Base-by-base conservation (phyloP, 92 coral and sea anemone genomes). In the Desmophyllum pertusum region DNA sequence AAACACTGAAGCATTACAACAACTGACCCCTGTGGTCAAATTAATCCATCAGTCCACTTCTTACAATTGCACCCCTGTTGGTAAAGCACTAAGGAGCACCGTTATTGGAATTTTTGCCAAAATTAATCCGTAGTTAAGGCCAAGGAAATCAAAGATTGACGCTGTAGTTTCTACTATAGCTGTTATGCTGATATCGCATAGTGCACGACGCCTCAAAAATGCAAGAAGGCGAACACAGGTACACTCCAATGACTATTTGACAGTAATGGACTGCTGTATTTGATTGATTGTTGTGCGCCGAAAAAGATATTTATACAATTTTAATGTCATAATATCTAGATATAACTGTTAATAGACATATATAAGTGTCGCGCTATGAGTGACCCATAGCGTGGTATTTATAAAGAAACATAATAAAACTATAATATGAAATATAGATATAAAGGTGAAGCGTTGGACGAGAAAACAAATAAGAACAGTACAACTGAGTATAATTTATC, bases 1-100 rank as follows among this genome's bases (percentile, higher is more conserved):
- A 85, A 80, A 45, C 83, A 89, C 39, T 41, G 89, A 84, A 67
- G 79, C 73, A 80, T 82, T 61, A 52, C 86, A 82, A 81, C n/a
- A 53, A 15, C 33, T 70, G 72, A 82, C 86, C 86, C 86, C 86
- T 82, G 86, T 82, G 79, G 86, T 82, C 79, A 72, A 73, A 38
- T 72, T 59, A 59, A 82, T 80, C 68, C 27, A 61, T 40, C 39
- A 82, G 39, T 29, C 86, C 45, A 35, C 72, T 74, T 8, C 77
- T 38, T 55, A 85, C 92, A 89, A 85, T 89, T 80, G 84, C 89
- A 73, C 89, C 89, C 86, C 92, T 75, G 86, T 67, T 37, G 89
- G 67, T 52, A 64, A 41, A 14, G 79, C 76, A 78, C 82, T 84
- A 89, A 52, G 71, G 45, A 53, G 33, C 81, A 66, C 86, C 83